A percentile compares a stretch with the other conserved stretches of the same genome.
Conservation (phyloP, 2,113 vertebrate species). For the Opisthocomus hoazin region DNA sequence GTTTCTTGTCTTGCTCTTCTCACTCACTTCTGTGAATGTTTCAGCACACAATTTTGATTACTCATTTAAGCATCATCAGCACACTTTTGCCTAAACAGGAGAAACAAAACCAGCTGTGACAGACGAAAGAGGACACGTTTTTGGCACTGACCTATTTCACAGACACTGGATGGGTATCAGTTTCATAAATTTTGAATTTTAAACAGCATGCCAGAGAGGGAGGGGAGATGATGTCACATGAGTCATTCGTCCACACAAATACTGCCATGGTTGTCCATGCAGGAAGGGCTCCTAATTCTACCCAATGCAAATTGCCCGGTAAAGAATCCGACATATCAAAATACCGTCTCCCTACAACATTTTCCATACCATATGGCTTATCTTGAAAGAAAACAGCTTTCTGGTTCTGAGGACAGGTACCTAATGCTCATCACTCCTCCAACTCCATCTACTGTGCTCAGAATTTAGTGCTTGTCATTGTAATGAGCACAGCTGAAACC, state of each 20-base stretch:
- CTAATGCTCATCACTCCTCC: not conserved
- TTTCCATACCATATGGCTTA: not conserved
- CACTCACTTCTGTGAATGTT: not conserved
- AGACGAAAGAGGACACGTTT: not conserved
- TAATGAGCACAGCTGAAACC: not conserved
- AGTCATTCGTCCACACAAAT: not conserved
- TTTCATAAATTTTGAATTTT: not conserved
- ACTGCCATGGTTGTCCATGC: not conserved
- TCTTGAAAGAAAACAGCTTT: not conserved
- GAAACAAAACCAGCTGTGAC: not conserved
- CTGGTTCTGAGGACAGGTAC: not conserved
- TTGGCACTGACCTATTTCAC: not conserved
- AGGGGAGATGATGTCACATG: not conserved
- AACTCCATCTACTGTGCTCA: not conserved
- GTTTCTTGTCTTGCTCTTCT: not conserved
- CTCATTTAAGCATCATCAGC: not conserved
- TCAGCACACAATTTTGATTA: not conserved
- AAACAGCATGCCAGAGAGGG: not conserved
- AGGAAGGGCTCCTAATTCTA: not conserved
- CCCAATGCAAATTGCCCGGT: not conserved
- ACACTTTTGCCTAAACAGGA: not conserved
- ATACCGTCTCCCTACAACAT: not conserved
- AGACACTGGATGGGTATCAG: not conserved
- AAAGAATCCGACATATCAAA: not conserved
- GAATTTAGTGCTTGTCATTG: not conserved